These are phyloP conservation scores for Damaliscus lunatus DNA, from an alignment of 2,113 vertebrate species.

Conservation along the genomic window DNA sequence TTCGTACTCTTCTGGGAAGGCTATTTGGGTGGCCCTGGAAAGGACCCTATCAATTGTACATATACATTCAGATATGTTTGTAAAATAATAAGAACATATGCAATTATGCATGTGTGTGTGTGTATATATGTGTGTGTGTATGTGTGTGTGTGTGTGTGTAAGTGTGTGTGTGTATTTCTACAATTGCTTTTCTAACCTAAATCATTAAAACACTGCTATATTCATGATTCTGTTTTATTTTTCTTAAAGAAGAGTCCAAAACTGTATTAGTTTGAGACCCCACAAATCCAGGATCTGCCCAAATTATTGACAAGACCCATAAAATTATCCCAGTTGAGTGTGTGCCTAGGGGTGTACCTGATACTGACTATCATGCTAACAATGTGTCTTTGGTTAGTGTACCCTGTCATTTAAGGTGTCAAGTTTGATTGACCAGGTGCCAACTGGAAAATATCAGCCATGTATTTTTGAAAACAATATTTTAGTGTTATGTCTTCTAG, in stretches of 20 bases:
- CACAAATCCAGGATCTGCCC: not conserved
- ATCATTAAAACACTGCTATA: not conserved
- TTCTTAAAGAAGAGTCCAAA: not conserved
- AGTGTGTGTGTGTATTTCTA: not conserved
- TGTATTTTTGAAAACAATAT: not conserved
- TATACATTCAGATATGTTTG: not conserved
- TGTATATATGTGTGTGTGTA: fast-evolving
- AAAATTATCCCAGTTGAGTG: not conserved
- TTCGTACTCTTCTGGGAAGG: not conserved
- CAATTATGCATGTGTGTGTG: not conserved
- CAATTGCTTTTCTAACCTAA: not conserved
- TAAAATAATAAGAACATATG: not conserved
- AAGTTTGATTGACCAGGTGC: not conserved
- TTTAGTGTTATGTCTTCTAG: not conserved
- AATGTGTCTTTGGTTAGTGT: not conserved
- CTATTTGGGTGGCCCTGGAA: not conserved
- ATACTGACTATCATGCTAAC: not conserved
- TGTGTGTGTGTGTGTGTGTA: not conserved
- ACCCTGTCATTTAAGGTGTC: not conserved
- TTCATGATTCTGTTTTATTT: not conserved
- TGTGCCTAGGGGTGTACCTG: not conserved
- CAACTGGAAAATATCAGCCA: not conserved
- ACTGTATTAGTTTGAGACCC: not conserved
- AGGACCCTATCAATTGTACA: not conserved
- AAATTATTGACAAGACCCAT: not conserved